phyloP scores from a whole-genome alignment of 2,113 vertebrate species.

The Phasianus colchicus region DNA sequence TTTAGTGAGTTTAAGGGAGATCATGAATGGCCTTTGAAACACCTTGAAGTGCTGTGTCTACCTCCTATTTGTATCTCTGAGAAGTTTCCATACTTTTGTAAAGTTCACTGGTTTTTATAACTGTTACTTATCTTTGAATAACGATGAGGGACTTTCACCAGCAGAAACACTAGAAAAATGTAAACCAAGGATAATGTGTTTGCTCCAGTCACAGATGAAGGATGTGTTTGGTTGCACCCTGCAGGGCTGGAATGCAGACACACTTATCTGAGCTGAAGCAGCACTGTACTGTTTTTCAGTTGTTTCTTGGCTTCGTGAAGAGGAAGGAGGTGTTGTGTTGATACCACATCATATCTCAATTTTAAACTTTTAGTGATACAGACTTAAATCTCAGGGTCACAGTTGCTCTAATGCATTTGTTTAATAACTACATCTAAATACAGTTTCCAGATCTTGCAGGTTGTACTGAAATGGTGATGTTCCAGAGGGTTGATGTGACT shows the following conservation, averaged over 20 bases:
- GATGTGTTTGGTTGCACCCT: background rate
- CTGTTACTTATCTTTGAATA: slow-evolving; percentile 2
- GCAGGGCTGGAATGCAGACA: background rate
- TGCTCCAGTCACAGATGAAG: background rate
- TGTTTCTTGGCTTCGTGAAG: background rate
- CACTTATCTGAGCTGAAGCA: background rate
- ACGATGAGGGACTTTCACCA: background rate
- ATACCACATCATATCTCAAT: background rate
- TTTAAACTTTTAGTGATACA: background rate
- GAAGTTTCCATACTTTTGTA: background rate
- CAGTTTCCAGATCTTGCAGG: background rate
- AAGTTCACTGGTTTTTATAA: background rate
- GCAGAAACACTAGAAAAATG: background rate
- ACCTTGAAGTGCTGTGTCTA: background rate
- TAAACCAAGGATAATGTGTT: background rate
- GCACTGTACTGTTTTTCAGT: background rate
- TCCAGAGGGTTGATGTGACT: background rate
- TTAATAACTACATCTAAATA: background rate
- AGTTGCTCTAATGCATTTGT: background rate
- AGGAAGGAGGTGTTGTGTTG: background rate
- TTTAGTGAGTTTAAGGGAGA: background rate
- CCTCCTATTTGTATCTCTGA: background rate
- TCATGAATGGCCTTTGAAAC: background rate
- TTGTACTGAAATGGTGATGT: background rate
- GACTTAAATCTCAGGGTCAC: background rate